Conservation (phyloP, 2,888 invertebrate species). For the Diaperis boleti region DNA sequence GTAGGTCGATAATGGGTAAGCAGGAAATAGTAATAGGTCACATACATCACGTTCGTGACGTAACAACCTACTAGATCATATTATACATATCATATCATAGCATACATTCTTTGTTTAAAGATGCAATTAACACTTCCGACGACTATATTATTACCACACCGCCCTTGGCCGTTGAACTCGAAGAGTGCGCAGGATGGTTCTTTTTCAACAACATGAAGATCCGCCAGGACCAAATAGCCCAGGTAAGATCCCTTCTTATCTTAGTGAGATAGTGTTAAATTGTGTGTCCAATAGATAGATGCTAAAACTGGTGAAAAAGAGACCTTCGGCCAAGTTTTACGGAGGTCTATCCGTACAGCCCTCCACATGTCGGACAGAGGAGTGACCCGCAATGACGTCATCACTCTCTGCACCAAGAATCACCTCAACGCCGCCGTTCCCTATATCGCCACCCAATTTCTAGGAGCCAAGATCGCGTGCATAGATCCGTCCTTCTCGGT, state of each 20-base stretch:
- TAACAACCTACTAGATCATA: no score
- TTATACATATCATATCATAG: no score
- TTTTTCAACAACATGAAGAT: conserved; percentile 1
- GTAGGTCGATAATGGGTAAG: no score
- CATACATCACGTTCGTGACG: no score
- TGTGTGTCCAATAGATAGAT: conserved; percentile 17
- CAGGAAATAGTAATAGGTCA: no score
- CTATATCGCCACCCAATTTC: conserved; percentile 65
- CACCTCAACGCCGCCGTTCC: conserved; percentile 64
- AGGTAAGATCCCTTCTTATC: no score
- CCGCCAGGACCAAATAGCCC: neutral
- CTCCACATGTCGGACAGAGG: conserved; percentile 59
- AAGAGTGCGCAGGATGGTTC: no score
- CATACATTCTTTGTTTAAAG: no score
- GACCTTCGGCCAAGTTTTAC: conserved; percentile 62
- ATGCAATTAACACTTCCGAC: no score
- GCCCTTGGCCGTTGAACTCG: no score
- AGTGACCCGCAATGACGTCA: conserved; percentile 63
- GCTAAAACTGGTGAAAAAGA: conserved; percentile 62
- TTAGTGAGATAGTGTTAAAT: neutral
- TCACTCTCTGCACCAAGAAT: conserved; percentile 65
- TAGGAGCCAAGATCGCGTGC: conserved; percentile 58
- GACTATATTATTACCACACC: no score
- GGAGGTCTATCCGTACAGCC: conserved; percentile 65
- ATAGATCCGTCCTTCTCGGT: conserved; percentile 45